Percentiles rank a stretch among this genome's conserved stretches.
These are phyloP conservation scores for Prietella phreatophila DNA, from an alignment of 2,113 vertebrate species.

Conservation along the genomic window DNA sequence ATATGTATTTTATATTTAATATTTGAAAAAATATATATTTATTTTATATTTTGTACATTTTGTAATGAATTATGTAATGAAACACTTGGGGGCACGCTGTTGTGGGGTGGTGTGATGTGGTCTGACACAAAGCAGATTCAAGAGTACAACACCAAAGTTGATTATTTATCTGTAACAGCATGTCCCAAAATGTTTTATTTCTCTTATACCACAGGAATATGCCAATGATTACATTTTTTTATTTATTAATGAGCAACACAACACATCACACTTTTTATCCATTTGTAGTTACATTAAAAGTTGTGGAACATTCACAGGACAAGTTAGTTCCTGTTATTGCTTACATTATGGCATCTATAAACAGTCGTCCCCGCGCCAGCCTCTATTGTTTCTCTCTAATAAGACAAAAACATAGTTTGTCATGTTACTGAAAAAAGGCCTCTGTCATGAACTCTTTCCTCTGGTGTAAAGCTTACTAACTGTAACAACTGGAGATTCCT, in stretches of 20 bases:
- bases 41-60: too few relatives aligned
- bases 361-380: too few relatives aligned
- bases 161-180: not conserved
- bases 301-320: not conserved
- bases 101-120: not conserved
- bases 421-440: not conserved
- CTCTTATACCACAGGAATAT: not conserved
- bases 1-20: not conserved
- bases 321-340: not conserved
- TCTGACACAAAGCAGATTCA: not conserved
- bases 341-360: not conserved
- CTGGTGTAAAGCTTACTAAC: not conserved
- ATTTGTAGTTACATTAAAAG: not conserved
- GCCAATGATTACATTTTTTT: not conserved
- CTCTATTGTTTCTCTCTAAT: not conserved
- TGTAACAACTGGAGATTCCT: not conserved
- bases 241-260: not conserved
- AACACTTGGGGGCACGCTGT: not conserved
- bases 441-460: not conserved
- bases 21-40: not conserved
- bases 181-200: not conserved
- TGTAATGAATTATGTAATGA: not conserved
- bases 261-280: not conserved
- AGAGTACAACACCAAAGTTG: not conserved
- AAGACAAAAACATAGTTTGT: not conserved